These are phyloP conservation scores for Brachypodius melanocephalos DNA, from an alignment of 2,113 vertebrate genomes.

Conservation along the genomic window DNA sequence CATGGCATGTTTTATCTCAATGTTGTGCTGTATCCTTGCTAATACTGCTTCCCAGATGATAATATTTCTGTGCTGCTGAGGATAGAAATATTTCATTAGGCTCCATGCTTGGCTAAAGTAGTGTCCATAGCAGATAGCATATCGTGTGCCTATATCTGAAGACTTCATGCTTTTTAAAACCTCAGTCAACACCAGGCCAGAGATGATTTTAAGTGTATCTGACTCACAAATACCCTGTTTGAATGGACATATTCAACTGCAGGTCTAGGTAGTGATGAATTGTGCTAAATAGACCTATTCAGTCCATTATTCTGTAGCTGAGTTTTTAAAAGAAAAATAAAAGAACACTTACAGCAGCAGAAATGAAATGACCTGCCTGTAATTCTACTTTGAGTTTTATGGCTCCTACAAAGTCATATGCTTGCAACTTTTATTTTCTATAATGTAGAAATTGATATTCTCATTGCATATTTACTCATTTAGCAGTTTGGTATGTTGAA, in stretches of 20 bases:
- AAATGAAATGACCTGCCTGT: background rate
- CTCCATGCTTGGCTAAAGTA: background rate
- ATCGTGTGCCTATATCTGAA: background rate
- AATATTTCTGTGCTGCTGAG: background rate
- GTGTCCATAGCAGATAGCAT: background rate
- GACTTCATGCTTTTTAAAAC: background rate
- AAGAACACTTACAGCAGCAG: background rate
- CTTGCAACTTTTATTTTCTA: background rate
- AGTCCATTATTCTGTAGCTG: background rate
- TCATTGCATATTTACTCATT: background rate
- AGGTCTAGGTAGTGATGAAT: background rate
- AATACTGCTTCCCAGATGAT: background rate
- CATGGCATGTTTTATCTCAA: background rate
- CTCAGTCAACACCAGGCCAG: background rate
- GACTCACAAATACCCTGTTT: background rate
- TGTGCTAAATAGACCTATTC: background rate
- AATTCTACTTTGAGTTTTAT: background rate
- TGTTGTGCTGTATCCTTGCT: background rate
- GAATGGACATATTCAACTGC: background rate
- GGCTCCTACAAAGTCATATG: background rate
- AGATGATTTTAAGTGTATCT: background rate
- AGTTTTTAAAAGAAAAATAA: background rate
- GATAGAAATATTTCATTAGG: background rate
- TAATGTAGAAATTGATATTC: background rate
- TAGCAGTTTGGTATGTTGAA: background rate